These are phyloP conservation scores for Lindbergichthys nudifrons DNA, from an alignment of 2,797 vertebrate species.

Conservation along the genomic window DNA sequence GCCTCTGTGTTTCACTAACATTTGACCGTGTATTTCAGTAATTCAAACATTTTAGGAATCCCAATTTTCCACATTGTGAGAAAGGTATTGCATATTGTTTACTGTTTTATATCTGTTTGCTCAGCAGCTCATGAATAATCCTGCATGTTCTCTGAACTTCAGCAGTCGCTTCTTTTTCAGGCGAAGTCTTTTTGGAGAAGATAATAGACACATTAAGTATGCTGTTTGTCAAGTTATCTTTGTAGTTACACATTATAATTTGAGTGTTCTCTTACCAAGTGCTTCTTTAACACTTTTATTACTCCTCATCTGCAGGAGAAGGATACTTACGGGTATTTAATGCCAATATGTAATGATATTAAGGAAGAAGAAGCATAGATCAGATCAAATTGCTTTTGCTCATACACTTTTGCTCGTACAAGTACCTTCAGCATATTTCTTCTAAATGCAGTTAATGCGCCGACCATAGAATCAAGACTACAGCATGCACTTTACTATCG, in stretches of 20 bases:
- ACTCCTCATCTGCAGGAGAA: neutral
- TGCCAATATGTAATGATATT: neutral
- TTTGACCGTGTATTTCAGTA: constrained; percentile 19
- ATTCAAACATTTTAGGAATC: constrained; percentile 27
- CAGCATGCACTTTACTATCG: constrained; percentile 38
- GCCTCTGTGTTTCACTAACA: constrained; percentile 19
- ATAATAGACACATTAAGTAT: neutral
- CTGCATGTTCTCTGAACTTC: constrained; percentile 3
- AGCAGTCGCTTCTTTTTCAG: neutral
- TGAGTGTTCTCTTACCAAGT: neutral
- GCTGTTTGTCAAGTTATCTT: neutral
- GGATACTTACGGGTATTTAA: neutral
- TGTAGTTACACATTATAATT: neutral
- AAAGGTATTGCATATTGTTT: constrained; percentile 1
- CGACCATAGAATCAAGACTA: constrained; percentile 11
- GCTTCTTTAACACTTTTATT: neutral
- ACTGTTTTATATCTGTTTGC: constrained; percentile 19
- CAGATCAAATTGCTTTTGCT: no score
- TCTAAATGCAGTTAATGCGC: constrained; percentile 13
- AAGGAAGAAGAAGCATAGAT: neutral
- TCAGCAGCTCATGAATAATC: constrained; percentile 14
- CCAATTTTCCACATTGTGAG: neutral
- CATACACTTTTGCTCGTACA: no score
- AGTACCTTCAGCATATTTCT: neutral
- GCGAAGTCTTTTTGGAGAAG: constrained; percentile 2